Evolutionary conservation across 2,888 invertebrate genomes (phyloP), one percentile per base, ranked within the genome.

Genomic region (Pollenia labialis): DNA sequence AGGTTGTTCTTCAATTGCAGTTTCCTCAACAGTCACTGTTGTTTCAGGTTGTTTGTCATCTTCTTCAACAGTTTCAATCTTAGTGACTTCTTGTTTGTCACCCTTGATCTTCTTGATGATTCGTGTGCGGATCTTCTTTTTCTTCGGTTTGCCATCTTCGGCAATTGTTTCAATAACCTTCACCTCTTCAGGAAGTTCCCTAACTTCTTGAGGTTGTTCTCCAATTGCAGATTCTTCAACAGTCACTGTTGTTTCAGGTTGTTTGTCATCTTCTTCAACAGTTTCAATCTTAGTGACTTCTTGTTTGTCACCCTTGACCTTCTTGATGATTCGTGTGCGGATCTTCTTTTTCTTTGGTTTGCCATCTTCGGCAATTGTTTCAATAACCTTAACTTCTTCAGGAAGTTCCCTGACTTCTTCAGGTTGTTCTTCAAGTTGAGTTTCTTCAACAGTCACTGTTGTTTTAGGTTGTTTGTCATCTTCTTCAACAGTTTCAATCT

Each of bases 201-300:
- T 89, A n/a, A 90, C 82, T n/a, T 92, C 92, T 87, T 92, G 91
- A 83, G 90, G 32, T 92, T 92, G 16, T 91, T 87, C 81, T 46
- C 87, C 84, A 10, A 81, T n/a, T 48, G 85, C 85, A 44, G 69
- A 50, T 69, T 88, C 89, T 88, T 87, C 88, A 50, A 85, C 88
- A 46, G 90, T 89, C 0, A 90, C 89, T 1, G 91, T 92, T 9
- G 91, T 93, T 87, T 92, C 89, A 16, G 94, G 94, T 85, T 91
- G 89, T 84, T 93, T 90, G 12, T 91, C 93, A 85, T 93, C 93
- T 89, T 93, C 92, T 88, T 91, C 91, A 44, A 93, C 90, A 10
- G 93, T 93, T 32, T 92, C 89, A 68, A 93, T 92, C 90, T 93
- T 92, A 0, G 93, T 93, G 32, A 92, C 89, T 89, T 94, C 92